phyloP scores from a whole-genome alignment of 2,113 vertebrate genomes.

The Prietella phreatophila region DNA sequence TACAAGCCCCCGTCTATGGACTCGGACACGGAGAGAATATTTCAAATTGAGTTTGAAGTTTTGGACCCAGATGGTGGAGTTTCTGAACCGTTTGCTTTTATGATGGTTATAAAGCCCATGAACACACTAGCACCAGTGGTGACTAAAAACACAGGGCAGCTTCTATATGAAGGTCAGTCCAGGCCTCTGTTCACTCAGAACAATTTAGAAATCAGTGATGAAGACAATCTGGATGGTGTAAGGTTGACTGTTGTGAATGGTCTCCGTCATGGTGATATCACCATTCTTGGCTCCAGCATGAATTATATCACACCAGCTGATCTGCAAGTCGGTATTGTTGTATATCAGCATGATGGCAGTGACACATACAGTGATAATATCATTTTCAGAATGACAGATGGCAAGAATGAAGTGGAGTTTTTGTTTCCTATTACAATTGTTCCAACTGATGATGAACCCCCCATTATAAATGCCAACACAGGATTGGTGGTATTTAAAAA shows the following conservation, averaged over 20 bases:
- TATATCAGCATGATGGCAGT: constrained; percentile 88
- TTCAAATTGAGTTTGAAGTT: constrained; percentile 88
- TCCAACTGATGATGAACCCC: constrained; percentile 89
- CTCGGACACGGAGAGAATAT: constrained; percentile 84
- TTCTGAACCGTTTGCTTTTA: constrained; percentile 90
- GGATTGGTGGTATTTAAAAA: constrained; percentile 86
- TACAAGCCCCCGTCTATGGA: constrained; percentile 86
- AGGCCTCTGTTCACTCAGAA: constrained; percentile 79
- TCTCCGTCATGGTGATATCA: constrained; percentile 82
- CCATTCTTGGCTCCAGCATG: constrained; percentile 73
- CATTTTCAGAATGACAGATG: constrained; percentile 88
- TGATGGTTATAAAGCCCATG: constrained; percentile 95
- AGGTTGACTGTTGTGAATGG: constrained; percentile 82
- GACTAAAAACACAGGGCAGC: constrained; percentile 86
- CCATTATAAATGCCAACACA: constrained; percentile 87
- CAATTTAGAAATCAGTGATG: constrained; percentile 87
- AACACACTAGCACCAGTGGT: constrained; percentile 89
- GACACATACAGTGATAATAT: constrained; percentile 93
- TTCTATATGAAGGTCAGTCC: constrained; percentile 92
- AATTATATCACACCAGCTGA: constrained; percentile 83
- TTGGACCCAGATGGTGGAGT: constrained; percentile 86
- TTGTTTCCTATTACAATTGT: constrained; percentile 92
- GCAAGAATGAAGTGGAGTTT: constrained; percentile 85
- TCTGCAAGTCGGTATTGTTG: constrained; percentile 75
- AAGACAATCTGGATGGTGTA: constrained; percentile 84